Evolutionary conservation across 1,140 invertebrate species (phyloP).

Genomic region (Copidosoma floridanum): DNA sequence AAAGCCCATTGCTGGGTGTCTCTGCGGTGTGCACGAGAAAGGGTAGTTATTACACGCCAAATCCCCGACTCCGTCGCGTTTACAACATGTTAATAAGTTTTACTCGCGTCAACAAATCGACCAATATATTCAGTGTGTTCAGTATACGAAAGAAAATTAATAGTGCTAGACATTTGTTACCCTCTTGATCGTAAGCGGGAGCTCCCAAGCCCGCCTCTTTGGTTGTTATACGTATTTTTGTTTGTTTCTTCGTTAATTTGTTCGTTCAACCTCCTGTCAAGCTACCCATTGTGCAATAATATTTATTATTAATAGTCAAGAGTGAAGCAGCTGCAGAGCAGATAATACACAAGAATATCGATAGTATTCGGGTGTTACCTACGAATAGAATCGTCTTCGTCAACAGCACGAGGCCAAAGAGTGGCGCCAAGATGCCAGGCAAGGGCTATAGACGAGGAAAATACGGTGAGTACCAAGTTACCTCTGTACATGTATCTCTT

Average conservation of each 20-base stretch:
- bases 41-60: background rate
- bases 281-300: too few relatives aligned
- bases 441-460: slow-evolving; percentile 50
- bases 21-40: slow-evolving; percentile 48
- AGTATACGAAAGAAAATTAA: slow-evolving; percentile 55
- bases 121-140: slow-evolving; percentile 52
- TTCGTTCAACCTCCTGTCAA: too few relatives aligned
- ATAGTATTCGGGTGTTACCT: too few relatives aligned
- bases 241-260: too few relatives aligned
- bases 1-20: slow-evolving; percentile 51
- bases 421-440: slow-evolving; percentile 48
- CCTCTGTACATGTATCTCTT: background rate
- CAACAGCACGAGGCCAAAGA: too few relatives aligned
- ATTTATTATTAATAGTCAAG: too few relatives aligned
- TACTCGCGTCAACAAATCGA: slow-evolving; percentile 43
- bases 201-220: too few relatives aligned
- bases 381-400: too few relatives aligned
- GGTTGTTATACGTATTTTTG: too few relatives aligned
- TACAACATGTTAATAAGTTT: slow-evolving; percentile 57
- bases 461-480: slow-evolving; percentile 38
- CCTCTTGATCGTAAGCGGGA: slow-evolving; percentile 58
- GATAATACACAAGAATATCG: too few relatives aligned
- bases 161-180: slow-evolving; percentile 55
- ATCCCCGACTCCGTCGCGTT: background rate
- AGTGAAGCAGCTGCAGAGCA: too few relatives aligned